phyloP scores from a whole-genome alignment of 2,113 vertebrate species.

The Maccullochella peelii region DNA sequence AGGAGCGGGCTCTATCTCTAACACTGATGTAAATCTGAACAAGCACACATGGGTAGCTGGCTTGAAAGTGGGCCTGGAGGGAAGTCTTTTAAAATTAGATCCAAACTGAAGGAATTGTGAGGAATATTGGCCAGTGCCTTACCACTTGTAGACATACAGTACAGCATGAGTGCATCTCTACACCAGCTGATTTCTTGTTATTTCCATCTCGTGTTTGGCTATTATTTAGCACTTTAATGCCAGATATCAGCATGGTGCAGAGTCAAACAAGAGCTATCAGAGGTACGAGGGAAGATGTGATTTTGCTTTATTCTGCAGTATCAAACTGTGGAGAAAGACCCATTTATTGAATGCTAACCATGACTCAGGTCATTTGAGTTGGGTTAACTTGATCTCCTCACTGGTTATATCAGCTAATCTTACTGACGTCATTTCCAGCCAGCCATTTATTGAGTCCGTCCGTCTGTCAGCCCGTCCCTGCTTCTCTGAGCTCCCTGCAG shows the following conservation, averaged over 20 bases:
- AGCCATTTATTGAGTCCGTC: conserved; percentile 53
- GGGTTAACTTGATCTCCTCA: conserved; percentile 20
- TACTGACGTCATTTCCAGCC: conserved; percentile 54
- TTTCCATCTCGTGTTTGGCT: neutral
- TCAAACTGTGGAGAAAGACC: neutral
- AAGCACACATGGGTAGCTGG: conserved; percentile 64
- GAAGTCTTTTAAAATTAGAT: conserved; percentile 69
- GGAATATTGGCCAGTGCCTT: conserved; percentile 26
- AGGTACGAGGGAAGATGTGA: neutral
- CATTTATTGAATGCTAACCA: neutral
- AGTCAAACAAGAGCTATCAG: neutral
- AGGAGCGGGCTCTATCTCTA: conserved; percentile 52
- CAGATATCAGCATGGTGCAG: neutral
- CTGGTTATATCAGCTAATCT: conserved; percentile 47
- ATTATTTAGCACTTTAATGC: conserved; percentile 12
- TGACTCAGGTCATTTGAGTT: conserved; percentile 37
- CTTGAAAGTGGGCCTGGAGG: conserved; percentile 78
- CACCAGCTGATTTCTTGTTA: conserved; percentile 6
- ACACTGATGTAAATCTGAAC: conserved; percentile 75
- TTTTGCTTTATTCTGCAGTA: conserved; percentile 9
- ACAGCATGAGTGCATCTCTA: neutral
- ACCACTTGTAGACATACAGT: conserved; percentile 27
- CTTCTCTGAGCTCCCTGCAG: conserved; percentile 47
- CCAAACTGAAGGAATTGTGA: conserved; percentile 65
- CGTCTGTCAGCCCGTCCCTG: conserved; percentile 51